These are phyloP conservation scores for Onchidella celtica DNA, from an alignment of 2,888 invertebrate genomes.

Conservation along the genomic window DNA sequence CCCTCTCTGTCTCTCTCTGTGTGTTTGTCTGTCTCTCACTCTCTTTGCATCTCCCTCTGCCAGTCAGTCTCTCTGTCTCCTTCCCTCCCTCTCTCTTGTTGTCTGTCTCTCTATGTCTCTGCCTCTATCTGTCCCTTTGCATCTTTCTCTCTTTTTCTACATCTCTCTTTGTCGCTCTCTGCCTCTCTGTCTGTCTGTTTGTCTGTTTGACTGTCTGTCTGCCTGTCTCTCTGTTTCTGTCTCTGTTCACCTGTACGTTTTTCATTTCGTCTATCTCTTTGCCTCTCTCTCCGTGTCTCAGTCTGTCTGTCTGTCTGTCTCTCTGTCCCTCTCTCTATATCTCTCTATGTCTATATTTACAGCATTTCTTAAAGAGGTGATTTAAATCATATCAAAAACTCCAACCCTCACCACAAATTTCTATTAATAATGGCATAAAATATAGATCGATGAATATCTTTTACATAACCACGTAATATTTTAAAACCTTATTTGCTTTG, in stretches of 20 bases:
- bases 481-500: too few relatives aligned
- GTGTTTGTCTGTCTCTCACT: too few relatives aligned
- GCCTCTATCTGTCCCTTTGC: constrained; percentile 23
- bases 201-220: too few relatives aligned
- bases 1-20: too few relatives aligned
- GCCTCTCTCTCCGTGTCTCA: too few relatives aligned
- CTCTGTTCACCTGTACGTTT: constrained; percentile 13
- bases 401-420: neutral
- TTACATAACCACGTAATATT: too few relatives aligned
- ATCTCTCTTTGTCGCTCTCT: neutral
- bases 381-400: neutral
- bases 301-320: constrained; percentile 27
- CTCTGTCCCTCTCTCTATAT: constrained; percentile 8
- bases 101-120: constrained; percentile 24
- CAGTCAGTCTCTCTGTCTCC: neutral
- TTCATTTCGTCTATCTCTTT: constrained; percentile 13
- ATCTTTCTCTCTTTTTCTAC: neutral
- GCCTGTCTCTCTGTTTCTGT: too few relatives aligned
- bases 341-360: constrained; percentile 1
- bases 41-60: neutral
- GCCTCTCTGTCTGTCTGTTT: constrained; percentile 25
- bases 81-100: neutral
- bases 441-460: too few relatives aligned
- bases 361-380: neutral
- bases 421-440: too few relatives aligned